A percentile compares a stretch with the other conserved stretches of the same genome.
Evolutionary conservation across 1,140 invertebrate species (phyloP).

Genomic region (Drosophila gunungcola): DNA sequence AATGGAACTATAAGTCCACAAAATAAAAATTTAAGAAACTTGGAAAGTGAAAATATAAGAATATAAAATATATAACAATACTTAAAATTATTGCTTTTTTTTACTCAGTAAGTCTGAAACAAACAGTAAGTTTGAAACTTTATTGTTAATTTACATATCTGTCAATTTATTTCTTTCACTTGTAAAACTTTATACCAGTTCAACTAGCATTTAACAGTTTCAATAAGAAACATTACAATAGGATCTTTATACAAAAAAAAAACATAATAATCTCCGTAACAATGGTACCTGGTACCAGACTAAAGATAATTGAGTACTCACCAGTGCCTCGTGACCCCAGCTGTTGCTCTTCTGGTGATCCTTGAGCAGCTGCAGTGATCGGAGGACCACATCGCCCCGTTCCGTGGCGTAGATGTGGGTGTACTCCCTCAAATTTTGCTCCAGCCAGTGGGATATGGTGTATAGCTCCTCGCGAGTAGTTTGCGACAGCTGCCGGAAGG

Average conservation of each 20-base stretch:
- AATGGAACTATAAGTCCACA: no score
- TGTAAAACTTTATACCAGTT: no score
- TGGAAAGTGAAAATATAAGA: no score
- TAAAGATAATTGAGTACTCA: slow-evolving; percentile 42
- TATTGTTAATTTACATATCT: no score
- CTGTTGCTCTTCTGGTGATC: slow-evolving; percentile 93
- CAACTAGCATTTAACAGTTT: no score
- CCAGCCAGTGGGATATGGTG: slow-evolving; percentile 93
- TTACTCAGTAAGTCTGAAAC: no score
- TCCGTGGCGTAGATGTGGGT: slow-evolving; percentile 92
- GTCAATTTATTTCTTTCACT: no score
- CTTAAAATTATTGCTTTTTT: no score
- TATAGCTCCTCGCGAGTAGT: slow-evolving; percentile 88
- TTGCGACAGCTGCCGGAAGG: slow-evolving; percentile 80
- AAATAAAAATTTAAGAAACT: no score
- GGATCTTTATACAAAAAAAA: background rate
- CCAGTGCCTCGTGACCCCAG: slow-evolving; percentile 87
- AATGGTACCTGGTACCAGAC: slow-evolving; percentile 3
- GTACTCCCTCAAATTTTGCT: slow-evolving; percentile 92
- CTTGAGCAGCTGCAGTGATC: slow-evolving; percentile 91
- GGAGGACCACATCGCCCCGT: slow-evolving; percentile 90
- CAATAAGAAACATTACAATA: background rate
- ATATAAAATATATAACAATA: no score
- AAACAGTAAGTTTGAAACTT: no score
- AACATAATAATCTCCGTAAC: no score